Evolutionary conservation across 1,140 invertebrate species (phyloP).

Genomic region (Heliconius himera): DNA sequence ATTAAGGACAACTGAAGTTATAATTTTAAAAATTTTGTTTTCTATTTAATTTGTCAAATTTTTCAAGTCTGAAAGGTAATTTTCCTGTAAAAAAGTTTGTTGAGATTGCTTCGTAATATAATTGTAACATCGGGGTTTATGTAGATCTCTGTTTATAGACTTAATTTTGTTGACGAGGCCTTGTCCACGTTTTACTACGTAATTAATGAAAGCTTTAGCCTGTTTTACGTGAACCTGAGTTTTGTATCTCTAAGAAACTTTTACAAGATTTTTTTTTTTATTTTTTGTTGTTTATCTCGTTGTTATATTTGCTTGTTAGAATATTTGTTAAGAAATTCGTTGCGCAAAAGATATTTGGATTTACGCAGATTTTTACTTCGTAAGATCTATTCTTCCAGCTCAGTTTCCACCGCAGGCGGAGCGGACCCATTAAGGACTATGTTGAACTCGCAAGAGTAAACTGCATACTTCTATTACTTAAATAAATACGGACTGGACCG

Average conservation of each 20-base stretch:
- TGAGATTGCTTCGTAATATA: neutral
- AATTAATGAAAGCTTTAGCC: slow-evolving; percentile 9
- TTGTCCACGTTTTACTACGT: slow-evolving; percentile 2
- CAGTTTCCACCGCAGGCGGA: too few relatives aligned
- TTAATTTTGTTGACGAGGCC: neutral
- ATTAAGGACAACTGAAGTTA: neutral
- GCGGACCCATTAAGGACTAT: too few relatives aligned
- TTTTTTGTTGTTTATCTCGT: too few relatives aligned
- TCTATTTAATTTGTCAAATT: neutral
- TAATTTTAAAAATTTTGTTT: neutral
- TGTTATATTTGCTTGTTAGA: too few relatives aligned
- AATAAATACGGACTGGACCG: too few relatives aligned
- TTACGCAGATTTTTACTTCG: too few relatives aligned
- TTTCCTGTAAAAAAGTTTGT: neutral
- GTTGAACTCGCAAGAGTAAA: too few relatives aligned
- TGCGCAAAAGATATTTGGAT: too few relatives aligned
- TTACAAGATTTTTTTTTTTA: neutral
- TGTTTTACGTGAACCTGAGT: neutral
- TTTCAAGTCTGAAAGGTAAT: neutral
- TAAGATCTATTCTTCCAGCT: too few relatives aligned
- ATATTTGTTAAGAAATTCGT: too few relatives aligned
- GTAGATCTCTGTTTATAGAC: neutral
- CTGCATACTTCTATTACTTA: too few relatives aligned
- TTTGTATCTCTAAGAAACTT: neutral
- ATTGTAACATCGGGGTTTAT: neutral